Conservation (phyloP, 2,113 vertebrate genomes). For the Chelonoidis abingdonii region DNA sequence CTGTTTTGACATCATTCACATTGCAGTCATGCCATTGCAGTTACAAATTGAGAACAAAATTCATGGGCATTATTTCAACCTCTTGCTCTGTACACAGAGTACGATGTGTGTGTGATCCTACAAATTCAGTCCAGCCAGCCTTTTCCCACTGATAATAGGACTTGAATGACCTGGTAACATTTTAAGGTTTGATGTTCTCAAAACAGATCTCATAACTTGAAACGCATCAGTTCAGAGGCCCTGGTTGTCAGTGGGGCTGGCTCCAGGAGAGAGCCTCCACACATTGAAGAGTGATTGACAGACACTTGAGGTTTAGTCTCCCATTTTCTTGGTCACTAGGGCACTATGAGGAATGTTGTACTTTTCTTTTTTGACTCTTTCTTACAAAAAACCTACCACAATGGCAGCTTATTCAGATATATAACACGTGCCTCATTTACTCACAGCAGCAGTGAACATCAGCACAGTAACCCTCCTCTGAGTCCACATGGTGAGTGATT, state of each 20-base stretch:
- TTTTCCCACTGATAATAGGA: background rate
- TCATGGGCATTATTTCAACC: background rate
- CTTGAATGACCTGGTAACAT: background rate
- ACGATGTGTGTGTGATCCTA: rapidly evolving
- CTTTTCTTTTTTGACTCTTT: conserved; percentile 32
- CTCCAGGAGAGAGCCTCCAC: background rate
- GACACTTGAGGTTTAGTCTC: conserved; percentile 13
- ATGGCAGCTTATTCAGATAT: conserved; percentile 25
- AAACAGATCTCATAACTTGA: conserved; percentile 20
- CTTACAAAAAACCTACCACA: conserved; percentile 3
- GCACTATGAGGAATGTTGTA: conserved; percentile 17
- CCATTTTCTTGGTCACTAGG: conserved; percentile 41
- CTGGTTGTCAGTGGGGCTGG: background rate
- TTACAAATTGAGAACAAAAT: conserved; percentile 46
- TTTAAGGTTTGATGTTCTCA: background rate
- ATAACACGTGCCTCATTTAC: conserved; percentile 49
- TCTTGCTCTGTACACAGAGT: background rate
- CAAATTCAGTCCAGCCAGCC: background rate
- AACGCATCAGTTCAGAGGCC: background rate
- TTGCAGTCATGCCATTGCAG: background rate
- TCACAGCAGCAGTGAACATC: background rate
- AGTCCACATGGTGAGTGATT: conserved; percentile 48
- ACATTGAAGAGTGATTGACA: conserved; percentile 22
- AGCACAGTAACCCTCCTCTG: conserved; percentile 39
- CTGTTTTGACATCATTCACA: conserved; percentile 55